These are phyloP conservation scores for Cyanoliseus patagonus DNA, from an alignment of 2,113 vertebrate species.

Conservation along the genomic window DNA sequence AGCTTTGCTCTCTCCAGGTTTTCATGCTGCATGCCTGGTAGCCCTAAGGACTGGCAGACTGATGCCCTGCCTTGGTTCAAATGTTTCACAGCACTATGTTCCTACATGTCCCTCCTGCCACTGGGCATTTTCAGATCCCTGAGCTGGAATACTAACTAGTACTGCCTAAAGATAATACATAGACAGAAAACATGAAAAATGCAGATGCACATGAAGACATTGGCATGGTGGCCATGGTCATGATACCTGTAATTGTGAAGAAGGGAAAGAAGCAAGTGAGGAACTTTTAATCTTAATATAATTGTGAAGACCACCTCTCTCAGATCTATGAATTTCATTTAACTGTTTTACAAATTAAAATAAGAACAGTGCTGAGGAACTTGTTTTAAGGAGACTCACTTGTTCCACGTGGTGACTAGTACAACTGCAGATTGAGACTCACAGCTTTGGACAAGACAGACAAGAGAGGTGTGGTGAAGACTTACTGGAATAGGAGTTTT, in stretches of 20 bases:
- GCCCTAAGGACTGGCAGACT: not conserved
- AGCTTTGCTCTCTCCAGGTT: not conserved
- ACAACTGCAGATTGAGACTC: not conserved
- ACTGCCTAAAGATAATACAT: not conserved
- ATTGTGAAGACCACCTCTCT: too few species aligned
- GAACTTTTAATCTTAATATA: not conserved
- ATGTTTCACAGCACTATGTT: not conserved
- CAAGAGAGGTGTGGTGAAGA: not conserved
- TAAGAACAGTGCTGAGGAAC: not conserved
- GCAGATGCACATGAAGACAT: not conserved
- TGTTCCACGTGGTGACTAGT: accelerated
- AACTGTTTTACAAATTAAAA: not conserved
- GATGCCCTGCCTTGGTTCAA: not conserved
- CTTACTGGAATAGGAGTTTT: not conserved
- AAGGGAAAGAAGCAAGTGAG: not conserved
- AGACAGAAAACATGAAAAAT: not conserved
- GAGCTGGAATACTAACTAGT: not conserved
- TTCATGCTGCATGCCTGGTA: not conserved
- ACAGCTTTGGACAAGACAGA: not conserved
- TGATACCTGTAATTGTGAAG: not conserved
- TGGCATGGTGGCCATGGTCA: too few species aligned
- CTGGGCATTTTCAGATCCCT: not conserved
- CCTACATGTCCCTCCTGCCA: too few species aligned
- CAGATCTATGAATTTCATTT: not conserved
- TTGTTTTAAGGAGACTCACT: not conserved